Evolutionary conservation across 2,888 invertebrate genomes (phyloP).

Genomic region (Hirudinaria manillensis): DNA sequence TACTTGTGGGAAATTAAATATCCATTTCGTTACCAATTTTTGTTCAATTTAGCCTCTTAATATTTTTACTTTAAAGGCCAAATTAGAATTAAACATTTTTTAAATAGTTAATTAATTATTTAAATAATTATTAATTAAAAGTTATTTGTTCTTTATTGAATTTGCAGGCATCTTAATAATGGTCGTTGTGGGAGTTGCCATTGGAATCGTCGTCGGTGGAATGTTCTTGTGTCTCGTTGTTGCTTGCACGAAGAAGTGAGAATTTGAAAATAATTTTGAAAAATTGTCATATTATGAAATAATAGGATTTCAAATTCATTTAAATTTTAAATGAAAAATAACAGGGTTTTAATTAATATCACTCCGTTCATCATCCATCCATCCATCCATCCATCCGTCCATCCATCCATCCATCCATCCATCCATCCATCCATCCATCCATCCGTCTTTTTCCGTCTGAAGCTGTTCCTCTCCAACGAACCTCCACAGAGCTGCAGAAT

Average conservation of each 20-base stretch:
- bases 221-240: slow-evolving; percentile 36
- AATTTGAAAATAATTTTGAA: slow-evolving; percentile 3
- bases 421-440: too few species aligned
- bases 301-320: too few species aligned
- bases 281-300: neutral
- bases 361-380: neutral
- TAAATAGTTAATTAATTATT: neutral
- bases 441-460: neutral
- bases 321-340: too few species aligned
- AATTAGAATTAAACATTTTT: too few species aligned
- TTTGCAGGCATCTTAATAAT: slow-evolving; percentile 36
- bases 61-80: too few species aligned
- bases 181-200: slow-evolving; percentile 38
- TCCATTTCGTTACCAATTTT: too few species aligned
- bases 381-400: too few species aligned
- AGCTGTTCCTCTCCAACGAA: slow-evolving; percentile 16
- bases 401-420: too few species aligned
- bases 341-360: slow-evolving; percentile 1
- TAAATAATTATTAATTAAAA: neutral
- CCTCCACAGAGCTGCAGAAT: slow-evolving; percentile 28
- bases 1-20: too few species aligned
- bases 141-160: neutral
- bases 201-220: slow-evolving; percentile 38
- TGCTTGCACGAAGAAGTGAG: slow-evolving; percentile 37
- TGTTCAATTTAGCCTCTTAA: too few species aligned